A percentile compares a stretch with the other conserved stretches of the same genome.
phyloP scores from a whole-genome alignment of 2,888 invertebrate species.

The Gastrophysa polygoni region DNA sequence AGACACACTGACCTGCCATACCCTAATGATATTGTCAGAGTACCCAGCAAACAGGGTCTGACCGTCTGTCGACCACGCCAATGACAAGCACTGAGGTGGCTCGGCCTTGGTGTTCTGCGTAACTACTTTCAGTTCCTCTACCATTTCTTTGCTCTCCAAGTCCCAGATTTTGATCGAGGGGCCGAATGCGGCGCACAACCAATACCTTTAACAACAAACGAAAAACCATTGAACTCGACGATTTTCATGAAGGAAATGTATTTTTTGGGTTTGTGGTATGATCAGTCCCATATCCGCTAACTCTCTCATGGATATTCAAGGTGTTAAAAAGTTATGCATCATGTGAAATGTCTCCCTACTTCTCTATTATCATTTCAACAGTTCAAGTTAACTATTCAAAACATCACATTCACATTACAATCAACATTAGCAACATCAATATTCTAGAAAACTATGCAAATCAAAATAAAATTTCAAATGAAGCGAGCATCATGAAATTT shows the following conservation, averaged over 20 bases:
- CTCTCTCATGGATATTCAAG: conserved; percentile 55
- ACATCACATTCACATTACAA: no score
- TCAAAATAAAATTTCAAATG: no score
- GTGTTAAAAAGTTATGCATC: conserved; percentile 49
- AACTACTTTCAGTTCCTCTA: conserved; percentile 94
- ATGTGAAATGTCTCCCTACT: no score
- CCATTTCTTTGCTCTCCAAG: conserved; percentile 98
- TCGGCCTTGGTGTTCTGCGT: conserved; percentile 80
- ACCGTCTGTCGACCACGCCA: conserved; percentile 99
- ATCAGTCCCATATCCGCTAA: conserved; percentile 60
- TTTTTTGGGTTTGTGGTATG: neutral
- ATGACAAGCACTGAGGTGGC: conserved; percentile 93
- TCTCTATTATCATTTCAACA: no score
- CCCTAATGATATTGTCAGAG: conserved; percentile 96
- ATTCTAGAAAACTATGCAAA: no score
- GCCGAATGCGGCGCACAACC: conserved; percentile 99
- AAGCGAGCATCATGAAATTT: no score
- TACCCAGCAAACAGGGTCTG: conserved; percentile 99
- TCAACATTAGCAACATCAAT: no score
- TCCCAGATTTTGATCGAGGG: conserved; percentile 99
- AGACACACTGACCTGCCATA: conserved; percentile 96
- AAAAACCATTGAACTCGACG: neutral
- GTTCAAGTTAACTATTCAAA: no score
- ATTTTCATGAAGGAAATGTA: neutral
- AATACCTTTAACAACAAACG: conserved; percentile 66